Percentiles rank a stretch among this genome's conserved stretches.
phyloP scores from a whole-genome alignment of 2,888 invertebrate species.

The Xestia ashworthii region DNA sequence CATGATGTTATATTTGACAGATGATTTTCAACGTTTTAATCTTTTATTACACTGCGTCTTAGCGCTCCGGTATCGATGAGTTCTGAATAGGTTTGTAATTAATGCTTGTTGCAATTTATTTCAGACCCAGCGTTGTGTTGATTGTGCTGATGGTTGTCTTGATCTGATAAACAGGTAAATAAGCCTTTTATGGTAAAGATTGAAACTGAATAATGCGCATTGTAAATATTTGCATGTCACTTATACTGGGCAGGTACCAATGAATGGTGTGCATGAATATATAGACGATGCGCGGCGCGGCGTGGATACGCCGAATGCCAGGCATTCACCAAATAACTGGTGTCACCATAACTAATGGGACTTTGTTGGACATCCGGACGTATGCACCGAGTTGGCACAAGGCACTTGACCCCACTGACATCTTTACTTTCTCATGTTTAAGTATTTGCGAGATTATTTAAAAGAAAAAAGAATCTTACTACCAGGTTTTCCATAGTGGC shows the following conservation, averaged over 20 bases:
- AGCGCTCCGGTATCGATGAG: background rate
- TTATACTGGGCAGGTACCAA: constrained; percentile 20
- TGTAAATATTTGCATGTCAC: background rate
- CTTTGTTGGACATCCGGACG: constrained; percentile 14
- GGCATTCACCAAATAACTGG: constrained; percentile 34
- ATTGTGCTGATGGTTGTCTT: background rate
- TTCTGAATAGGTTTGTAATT: background rate
- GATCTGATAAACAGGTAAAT: background rate
- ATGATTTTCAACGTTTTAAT: constrained; percentile 49
- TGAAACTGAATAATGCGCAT: background rate
- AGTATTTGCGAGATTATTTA: background rate
- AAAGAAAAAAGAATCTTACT: background rate
- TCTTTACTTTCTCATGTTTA: constrained; percentile 6
- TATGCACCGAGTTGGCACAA: constrained; percentile 1
- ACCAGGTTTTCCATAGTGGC: background rate
- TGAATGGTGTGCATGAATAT: constrained; percentile 25
- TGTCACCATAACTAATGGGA: constrained; percentile 38
- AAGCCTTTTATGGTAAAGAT: background rate
- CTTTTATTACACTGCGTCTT: background rate
- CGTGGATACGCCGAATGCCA: constrained; percentile 2
- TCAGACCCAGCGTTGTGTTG: background rate
- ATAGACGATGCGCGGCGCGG: constrained; percentile 1
- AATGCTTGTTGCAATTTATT: constrained; percentile 4
- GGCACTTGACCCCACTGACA: constrained; percentile 1
- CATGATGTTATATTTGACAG: constrained; percentile 67